phyloP scores from a whole-genome alignment of 2,797 vertebrate species.

The Mastacembelus armatus region DNA sequence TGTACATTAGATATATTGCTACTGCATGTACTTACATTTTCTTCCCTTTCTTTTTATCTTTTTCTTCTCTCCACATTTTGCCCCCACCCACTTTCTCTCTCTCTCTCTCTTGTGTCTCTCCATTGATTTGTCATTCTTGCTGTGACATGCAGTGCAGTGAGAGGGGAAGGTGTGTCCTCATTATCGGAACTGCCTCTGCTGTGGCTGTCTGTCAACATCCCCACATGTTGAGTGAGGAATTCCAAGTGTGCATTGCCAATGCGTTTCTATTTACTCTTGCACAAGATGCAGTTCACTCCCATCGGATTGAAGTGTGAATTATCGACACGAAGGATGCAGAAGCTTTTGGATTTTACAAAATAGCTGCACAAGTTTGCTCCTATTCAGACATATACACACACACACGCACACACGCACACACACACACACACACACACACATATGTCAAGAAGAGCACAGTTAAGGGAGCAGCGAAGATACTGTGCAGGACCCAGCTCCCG shows the following conservation, averaged over 20 bases:
- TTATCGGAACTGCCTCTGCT: conserved; percentile 25
- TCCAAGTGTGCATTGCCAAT: neutral
- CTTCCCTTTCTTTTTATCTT: neutral
- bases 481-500: too few species aligned
- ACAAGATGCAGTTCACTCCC: neutral
- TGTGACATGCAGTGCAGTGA: conserved; percentile 45
- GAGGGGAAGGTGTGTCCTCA: conserved; percentile 61
- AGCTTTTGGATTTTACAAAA: too few species aligned
- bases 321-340: too few species aligned
- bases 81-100: conserved; percentile 9
- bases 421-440: too few species aligned
- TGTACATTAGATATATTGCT: neutral
- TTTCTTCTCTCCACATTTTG: neutral
- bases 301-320: too few species aligned
- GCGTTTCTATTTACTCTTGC: neutral
- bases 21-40: too few species aligned
- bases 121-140: conserved; percentile 61
- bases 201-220: conserved; percentile 33
- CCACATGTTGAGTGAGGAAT: neutral
- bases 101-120: neutral
- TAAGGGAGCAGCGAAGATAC: too few species aligned
- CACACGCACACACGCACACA: too few species aligned
- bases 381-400: too few species aligned
- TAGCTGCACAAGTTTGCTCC: too few species aligned
- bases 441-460: too few species aligned